Evolutionary conservation across 1,140 invertebrate species (phyloP).

Genomic region (Caenorhabditis briggsae): DNA sequence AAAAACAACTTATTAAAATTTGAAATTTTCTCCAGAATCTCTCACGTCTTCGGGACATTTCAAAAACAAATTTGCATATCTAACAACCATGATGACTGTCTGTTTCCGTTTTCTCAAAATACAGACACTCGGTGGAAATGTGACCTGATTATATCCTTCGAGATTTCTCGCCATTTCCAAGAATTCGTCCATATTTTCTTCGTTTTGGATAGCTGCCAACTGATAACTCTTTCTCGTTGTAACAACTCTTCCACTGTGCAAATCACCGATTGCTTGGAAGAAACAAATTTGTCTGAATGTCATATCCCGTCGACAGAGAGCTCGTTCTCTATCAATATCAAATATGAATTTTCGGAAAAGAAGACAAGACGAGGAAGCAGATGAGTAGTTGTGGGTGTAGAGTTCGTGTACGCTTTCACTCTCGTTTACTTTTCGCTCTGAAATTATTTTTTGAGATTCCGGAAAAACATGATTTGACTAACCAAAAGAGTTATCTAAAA

Average conservation of each 20-base stretch:
- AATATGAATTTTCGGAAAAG: constrained; percentile 94
- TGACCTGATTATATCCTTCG: constrained; percentile 57
- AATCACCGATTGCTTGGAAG: constrained; percentile 74
- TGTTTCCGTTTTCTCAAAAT: constrained; percentile 16
- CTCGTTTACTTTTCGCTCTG: constrained; percentile 90
- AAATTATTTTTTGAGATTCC: constrained; percentile 56
- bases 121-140: constrained; percentile 50
- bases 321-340: constrained; percentile 80
- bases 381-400: constrained; percentile 98
- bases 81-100: constrained; percentile 29
- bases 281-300: constrained; percentile 72
- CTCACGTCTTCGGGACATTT: constrained; percentile 38
- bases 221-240: constrained; percentile 73
- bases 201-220: constrained; percentile 76
- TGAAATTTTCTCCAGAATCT: neutral
- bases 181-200: constrained; percentile 67
- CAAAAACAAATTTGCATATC: constrained; percentile 37
- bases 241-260: constrained; percentile 66
- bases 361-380: constrained; percentile 96
- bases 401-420: constrained; percentile 95
- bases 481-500: constrained; percentile 96
- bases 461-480: constrained; percentile 72
- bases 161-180: constrained; percentile 49
- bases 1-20: neutral
- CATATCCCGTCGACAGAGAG: constrained; percentile 67